Conservation (phyloP, 2,888 invertebrate genomes). For the Ornithoptera alexandrae region DNA sequence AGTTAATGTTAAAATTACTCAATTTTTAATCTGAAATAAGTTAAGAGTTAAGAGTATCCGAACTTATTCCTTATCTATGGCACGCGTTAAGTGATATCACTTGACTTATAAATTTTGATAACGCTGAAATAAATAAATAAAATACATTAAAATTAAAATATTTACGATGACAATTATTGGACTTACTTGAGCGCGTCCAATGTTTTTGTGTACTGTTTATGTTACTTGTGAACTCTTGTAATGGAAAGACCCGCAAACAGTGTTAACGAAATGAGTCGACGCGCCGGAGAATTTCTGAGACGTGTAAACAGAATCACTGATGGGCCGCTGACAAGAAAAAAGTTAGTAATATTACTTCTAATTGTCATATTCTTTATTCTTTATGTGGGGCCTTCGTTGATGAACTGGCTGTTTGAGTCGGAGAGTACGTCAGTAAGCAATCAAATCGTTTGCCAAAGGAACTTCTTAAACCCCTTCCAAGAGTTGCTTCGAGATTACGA, state of each 20-base stretch:
- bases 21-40: too few relatives aligned
- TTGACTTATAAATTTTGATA: constrained; percentile 29
- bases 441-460: constrained; percentile 83
- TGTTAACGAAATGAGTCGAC: constrained; percentile 65
- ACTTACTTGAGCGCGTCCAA: constrained; percentile 40
- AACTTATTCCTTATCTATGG: constrained; percentile 23
- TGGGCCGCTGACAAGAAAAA: constrained; percentile 73
- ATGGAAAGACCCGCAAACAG: constrained; percentile 67
- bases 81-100: constrained; percentile 21
- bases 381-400: constrained; percentile 83
- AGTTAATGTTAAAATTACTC: too few relatives aligned
- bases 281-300: constrained; percentile 68
- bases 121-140: constrained; percentile 27
- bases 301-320: constrained; percentile 70
- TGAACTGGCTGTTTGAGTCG: constrained; percentile 81
- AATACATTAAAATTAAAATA: constrained; percentile 32
- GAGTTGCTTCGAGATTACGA: constrained; percentile 82
- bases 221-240: constrained; percentile 40
- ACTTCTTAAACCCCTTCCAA: constrained; percentile 82
- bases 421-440: constrained; percentile 66
- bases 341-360: constrained; percentile 73
- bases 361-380: constrained; percentile 79
- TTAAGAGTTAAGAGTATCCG: constrained; percentile 1
- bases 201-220: constrained; percentile 16
- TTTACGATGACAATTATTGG: constrained; percentile 49